phyloP scores from a whole-genome alignment of 2,113 vertebrate genomes.

The Sula dactylatra region DNA sequence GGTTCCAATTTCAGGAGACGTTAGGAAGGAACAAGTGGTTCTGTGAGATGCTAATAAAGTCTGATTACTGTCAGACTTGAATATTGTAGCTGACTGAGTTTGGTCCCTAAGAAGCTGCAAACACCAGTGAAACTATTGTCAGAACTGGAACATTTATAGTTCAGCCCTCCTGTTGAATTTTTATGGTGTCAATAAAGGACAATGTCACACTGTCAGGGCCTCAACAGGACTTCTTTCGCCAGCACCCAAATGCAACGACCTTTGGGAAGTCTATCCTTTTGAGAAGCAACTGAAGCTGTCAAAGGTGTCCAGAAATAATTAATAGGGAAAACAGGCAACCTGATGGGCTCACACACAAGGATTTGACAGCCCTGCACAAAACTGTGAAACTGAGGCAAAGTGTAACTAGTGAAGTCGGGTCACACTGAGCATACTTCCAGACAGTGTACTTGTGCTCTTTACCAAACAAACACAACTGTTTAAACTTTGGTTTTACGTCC shows the following conservation, averaged over 20 bases:
- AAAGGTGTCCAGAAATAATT: neutral
- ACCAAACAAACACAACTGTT: neutral
- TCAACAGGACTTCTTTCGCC: neutral
- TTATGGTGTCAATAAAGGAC: neutral
- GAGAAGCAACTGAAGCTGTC: neutral
- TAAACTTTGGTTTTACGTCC: neutral
- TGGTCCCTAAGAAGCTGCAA: neutral
- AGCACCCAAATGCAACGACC: neutral
- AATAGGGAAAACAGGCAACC: neutral
- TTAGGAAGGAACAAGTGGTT: neutral
- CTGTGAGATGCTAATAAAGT: neutral
- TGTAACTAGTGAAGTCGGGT: neutral
- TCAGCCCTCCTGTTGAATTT: neutral
- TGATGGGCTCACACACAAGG: neutral
- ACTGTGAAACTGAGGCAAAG: neutral
- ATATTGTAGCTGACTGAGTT: neutral
- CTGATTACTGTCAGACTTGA: neutral
- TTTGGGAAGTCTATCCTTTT: neutral
- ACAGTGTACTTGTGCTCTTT: neutral
- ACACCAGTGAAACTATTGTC: neutral
- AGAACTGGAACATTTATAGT: neutral
- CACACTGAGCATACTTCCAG: fast-evolving
- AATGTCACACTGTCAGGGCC: neutral
- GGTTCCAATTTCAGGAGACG: neutral
- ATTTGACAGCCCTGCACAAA: neutral